A percentile compares a stretch with the other conserved stretches of the same genome.
Conservation (phyloP, 2,888 invertebrate species). For the Ptychoptera albimana region DNA sequence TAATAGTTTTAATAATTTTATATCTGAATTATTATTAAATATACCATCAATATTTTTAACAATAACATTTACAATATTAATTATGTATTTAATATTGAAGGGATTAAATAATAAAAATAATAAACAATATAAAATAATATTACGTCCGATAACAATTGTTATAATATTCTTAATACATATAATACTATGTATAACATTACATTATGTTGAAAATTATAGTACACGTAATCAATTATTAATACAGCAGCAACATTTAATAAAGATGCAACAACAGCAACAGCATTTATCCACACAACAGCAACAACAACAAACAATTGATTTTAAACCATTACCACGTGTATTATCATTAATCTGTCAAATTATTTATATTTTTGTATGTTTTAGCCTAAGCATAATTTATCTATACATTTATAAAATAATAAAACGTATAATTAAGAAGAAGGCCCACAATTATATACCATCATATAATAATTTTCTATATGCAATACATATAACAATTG, state of each 20-base stretch:
- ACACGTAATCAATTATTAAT: conserved; percentile 22
- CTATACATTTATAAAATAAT: conserved; percentile 68
- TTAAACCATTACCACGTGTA: conserved; percentile 31
- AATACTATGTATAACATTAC: conserved; percentile 63
- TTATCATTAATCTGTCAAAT: conserved; percentile 67
- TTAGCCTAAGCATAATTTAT: conserved; percentile 70
- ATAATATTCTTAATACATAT: conserved; percentile 66
- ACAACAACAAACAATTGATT: neutral
- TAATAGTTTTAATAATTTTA: conserved; percentile 55
- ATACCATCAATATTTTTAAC: conserved; percentile 76
- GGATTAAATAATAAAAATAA: conserved; percentile 59
- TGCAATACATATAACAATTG: conserved; percentile 78
- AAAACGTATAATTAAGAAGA: conserved; percentile 54
- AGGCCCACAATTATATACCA: conserved; percentile 63
- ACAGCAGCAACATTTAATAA: conserved; percentile 21
- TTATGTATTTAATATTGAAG: conserved; percentile 68
- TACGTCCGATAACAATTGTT: conserved; percentile 63
- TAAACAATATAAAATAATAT: conserved; percentile 44
- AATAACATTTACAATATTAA: conserved; percentile 76
- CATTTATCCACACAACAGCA: conserved; percentile 9
- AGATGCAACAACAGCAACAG: conserved; percentile 16
- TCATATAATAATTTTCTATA: conserved; percentile 68
- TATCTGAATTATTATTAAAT: conserved; percentile 70
- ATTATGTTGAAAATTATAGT: conserved; percentile 50
- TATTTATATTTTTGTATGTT: conserved; percentile 70